Base-by-base conservation (phyloP, 2,888 invertebrate genomes). In the Oxyscelio sp. region DNA sequence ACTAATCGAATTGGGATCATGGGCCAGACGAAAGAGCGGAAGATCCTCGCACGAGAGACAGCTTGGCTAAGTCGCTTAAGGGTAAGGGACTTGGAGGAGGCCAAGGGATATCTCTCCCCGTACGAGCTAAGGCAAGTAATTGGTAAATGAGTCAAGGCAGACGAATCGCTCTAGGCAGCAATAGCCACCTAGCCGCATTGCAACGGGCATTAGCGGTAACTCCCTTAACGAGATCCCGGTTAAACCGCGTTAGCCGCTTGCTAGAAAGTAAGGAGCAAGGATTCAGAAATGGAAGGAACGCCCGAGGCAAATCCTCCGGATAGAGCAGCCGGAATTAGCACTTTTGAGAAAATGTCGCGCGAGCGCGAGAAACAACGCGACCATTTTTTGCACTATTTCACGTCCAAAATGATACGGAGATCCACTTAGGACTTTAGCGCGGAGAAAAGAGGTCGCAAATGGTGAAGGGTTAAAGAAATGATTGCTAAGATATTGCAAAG, bases 221-320 rank as follows among this genome's bases (percentile, higher is more conserved):
- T 83, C 88, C 90, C 90, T 93, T 92, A 92, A 93, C 92, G 90
- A 90, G 90, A 92, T 90, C 92, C 88, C 88, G 90, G 90, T 91
- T 92, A 91, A 92, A 92, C 89, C 90, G 90, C 88, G 87, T 90
- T 90, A 91, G 89, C 84, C 75, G 78, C 73, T 79, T 83, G 74
- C 75, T 71, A 70, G 73, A 78, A 83, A 86, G 78, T 80, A 81
- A 74, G 65, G 66, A 82, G 74, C 73, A 56, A 82, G 78, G 80
- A 83, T 80, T 80, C 77, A 73, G 63, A 58, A 75, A 70, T 68
- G 71, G 73, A 79, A 83, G 79, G 54, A 77, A 59, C 54, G 70
- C 81, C 58, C 50, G 74, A 52, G 80, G 83, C 75, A 68, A 83
- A 59, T 87, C 87, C 89, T 88, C 87, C 87, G 88, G 88, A 85